phyloP scores from a whole-genome alignment of 2,888 invertebrate species.

The Erebia epiphron region DNA sequence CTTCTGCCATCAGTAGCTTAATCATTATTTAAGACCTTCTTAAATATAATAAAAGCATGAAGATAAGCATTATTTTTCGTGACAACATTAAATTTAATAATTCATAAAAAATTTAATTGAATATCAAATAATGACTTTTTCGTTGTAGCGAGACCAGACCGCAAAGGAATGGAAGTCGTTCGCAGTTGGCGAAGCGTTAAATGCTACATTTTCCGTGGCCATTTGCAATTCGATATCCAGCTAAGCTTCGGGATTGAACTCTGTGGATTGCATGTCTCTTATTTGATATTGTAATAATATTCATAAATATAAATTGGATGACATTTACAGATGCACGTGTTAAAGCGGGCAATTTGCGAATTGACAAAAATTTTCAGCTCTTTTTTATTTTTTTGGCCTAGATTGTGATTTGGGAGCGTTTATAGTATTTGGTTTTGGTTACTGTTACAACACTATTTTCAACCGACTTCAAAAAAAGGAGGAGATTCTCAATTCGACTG shows the following conservation, averaged over 20 bases:
- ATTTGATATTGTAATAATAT: conserved; percentile 70
- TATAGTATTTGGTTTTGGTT: too few relatives aligned
- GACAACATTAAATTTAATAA: too few relatives aligned
- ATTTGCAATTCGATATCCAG: conserved; percentile 80
- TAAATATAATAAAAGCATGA: too few relatives aligned
- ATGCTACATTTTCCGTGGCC: conserved; percentile 76
- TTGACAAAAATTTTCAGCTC: conserved; percentile 4
- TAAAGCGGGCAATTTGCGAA: conserved; percentile 18
- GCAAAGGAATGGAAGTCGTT: conserved; percentile 61
- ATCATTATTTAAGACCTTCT: too few relatives aligned
- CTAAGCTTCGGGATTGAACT: conserved; percentile 75
- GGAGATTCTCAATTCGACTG: too few relatives aligned
- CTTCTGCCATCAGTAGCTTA: too few relatives aligned
- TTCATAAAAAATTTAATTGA: too few relatives aligned
- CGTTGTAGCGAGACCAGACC: conserved; percentile 52
- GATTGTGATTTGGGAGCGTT: background rate
- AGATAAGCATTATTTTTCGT: too few relatives aligned
- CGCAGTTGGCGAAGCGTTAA: conserved; percentile 77
- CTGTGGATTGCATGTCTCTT: conserved; percentile 63
- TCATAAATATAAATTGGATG: conserved; percentile 60
- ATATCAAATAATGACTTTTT: conserved; percentile 43
- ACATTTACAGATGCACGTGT: conserved; percentile 39
- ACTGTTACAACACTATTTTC: too few relatives aligned
- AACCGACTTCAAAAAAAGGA: too few relatives aligned
- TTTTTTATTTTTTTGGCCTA: background rate